phyloP scores from a whole-genome alignment of 1,140 invertebrate species.

The Dolichoris vasculosae region DNA sequence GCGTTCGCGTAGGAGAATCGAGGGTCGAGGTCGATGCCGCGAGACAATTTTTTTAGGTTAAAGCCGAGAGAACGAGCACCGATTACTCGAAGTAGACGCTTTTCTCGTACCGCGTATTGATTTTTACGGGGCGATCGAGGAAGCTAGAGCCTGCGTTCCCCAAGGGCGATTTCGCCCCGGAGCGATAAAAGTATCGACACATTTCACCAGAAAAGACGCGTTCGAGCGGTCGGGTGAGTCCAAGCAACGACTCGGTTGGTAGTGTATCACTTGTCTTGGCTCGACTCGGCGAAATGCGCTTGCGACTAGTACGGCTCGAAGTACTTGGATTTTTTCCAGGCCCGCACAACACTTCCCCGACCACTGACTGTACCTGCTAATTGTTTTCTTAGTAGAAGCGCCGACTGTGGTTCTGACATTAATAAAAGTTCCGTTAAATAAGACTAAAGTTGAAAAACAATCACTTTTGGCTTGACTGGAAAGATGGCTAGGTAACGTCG shows the following conservation, averaged over 20 bases:
- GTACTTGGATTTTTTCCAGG: neutral
- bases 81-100: neutral
- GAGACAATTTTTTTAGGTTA: slow-evolving; percentile 34
- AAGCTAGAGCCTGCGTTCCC: slow-evolving; percentile 27
- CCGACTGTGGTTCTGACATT: slow-evolving; percentile 96
- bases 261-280: slow-evolving; percentile 17
- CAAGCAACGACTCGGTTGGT: neutral
- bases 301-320: neutral
- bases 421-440: slow-evolving; percentile 78
- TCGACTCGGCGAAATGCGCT: neutral
- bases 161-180: too few species aligned
- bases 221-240: neutral
- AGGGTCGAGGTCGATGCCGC: neutral
- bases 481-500: slow-evolving; percentile 71
- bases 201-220: neutral
- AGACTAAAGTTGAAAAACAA: slow-evolving; percentile 74
- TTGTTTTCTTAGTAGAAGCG: slow-evolving; percentile 95
- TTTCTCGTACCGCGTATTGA: slow-evolving; percentile 65
- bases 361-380: slow-evolving; percentile 84
- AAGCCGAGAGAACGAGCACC: neutral
- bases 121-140: slow-evolving; percentile 68
- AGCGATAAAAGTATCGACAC: neutral
- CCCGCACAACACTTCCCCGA: slow-evolving; percentile 15
- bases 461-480: slow-evolving; percentile 72
- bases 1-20: neutral